Evolutionary conservation across 2,888 invertebrate genomes (phyloP), one percentile per base, ranked within the genome.

Genomic region (Priocnemis perturbator): DNA sequence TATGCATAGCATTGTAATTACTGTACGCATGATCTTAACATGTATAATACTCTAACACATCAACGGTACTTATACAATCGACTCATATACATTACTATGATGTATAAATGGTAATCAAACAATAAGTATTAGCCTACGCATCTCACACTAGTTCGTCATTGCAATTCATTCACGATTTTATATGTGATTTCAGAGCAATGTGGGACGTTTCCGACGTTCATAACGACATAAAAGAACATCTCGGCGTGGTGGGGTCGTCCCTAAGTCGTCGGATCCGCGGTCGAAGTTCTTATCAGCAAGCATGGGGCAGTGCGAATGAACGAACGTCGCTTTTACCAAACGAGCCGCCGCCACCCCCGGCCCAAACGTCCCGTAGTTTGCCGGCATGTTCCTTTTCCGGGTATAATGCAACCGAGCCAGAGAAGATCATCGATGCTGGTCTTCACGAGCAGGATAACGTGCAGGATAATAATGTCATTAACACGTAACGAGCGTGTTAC

Each of bases 151-250:
- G 3, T 26, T 26, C 7, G 3, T 7, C 3, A 26, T 26, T 7
- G 26, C 26, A 26, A 26, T 26, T 26, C 26, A 4, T 4, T 26
- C 26, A 7, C 26, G 26, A 26, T 26, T 26, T 26, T 7, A 26
- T 26, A 26, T n/a, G n/a, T n/a, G n/a, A 1, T 64, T 79, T 3
- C 64, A 89, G 89, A 67, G 95, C 97, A 19, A 98, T 98, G 97
- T 97, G 97, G 94, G 98, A 98, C 87, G 94, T 98, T n/a, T 96
- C 97, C 0, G 98, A 98, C 89, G 97, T 98, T 50, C 95, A 95
- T 78, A 93, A 95, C 72, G 98, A 98, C 87, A 95, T 98, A 60
- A 93, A 95, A 37, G 98, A 98, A 87, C 98, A 98, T 88, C 92
- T 98, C 66, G 95, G 96, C 17, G 97, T 97, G 68, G 96, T 98